Percentiles rank a stretch among this genome's conserved stretches.
Evolutionary conservation across 2,113 vertebrate genomes (phyloP).

Genomic region (Hipposideros armiger): DNA sequence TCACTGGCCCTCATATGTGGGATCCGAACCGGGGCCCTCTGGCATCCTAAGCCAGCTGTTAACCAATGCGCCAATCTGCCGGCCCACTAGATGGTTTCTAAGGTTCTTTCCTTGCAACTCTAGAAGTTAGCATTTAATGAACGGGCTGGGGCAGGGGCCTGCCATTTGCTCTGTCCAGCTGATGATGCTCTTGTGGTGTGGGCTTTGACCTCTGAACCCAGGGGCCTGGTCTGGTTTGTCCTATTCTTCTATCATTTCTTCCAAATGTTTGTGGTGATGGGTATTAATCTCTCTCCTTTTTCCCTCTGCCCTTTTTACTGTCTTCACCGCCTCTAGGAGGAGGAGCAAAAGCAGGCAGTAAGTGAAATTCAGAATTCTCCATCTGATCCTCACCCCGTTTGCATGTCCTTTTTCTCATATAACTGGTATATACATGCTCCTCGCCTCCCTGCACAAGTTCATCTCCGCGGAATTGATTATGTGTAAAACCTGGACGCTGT

Average conservation of each 20-base stretch:
- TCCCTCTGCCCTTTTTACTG: constrained; percentile 76
- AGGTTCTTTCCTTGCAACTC: constrained; percentile 13
- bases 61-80: too few relatives aligned
- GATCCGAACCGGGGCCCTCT: too few relatives aligned
- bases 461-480: neutral
- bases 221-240: neutral
- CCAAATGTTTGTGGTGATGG: neutral
- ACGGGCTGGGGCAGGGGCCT: neutral
- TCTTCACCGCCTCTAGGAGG: constrained; percentile 91
- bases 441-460: neutral
- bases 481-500: neutral
- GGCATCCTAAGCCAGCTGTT: too few relatives aligned
- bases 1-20: too few relatives aligned
- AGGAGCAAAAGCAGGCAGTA: constrained; percentile 98
- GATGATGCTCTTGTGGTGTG: neutral
- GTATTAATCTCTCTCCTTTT: constrained; percentile 84
- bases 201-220: neutral
- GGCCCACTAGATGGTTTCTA: neutral
- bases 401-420: constrained; percentile 76
- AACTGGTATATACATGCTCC: neutral
- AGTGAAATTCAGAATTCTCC: constrained; percentile 86
- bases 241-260: rapidly evolving
- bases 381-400: neutral
- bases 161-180: neutral
- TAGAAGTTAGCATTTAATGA: neutral